Evolutionary conservation across 2,797 vertebrate genomes (phyloP), one percentile per base, ranked within the genome.

Genomic region (Characodon lateralis): DNA sequence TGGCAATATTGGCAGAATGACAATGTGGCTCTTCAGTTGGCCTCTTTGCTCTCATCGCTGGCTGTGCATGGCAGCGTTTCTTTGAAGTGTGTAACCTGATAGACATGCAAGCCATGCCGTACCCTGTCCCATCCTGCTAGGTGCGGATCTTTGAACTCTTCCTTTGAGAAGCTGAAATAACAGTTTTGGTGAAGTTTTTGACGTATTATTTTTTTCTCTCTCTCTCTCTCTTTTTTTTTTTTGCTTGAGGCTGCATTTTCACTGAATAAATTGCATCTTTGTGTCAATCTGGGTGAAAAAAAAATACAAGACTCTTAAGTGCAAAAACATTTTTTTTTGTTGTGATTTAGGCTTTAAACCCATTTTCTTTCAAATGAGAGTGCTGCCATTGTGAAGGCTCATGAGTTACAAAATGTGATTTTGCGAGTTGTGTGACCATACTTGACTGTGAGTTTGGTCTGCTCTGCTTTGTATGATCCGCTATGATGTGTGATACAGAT

Each of bases 41-140:
- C 92, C 86, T 89, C 88, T 85, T 78, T 85, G 89, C 93, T 93
- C 93, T 93, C 93, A 89, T 85, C 91, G 72, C 89, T 89, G 94
- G 93, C 94, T 93, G 88, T 89, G 87, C 89, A 84, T 81, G 92
- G 90, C 95, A 88, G 88, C 81, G 82, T 87, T 82, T 84, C 92
- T 91, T 96, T 96, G 92, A 95, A 95, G 94, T 91, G 87, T 92
- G 95, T 94, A 91, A 93, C 96, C 95, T 92, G 95, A 97, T 93
- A 89, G 92, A 88, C 91, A 87, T 89, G 89, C 89, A 86, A 88
- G 93, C 88, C 95, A 73, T 93, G 70, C 83, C 89, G 84, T 90
- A 89, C 86, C 87, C 91, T 85, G 83, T 79, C 90, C 77, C 84
- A 83, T 88, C 90, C 93, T 88, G 89, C 94, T 77, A 89, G 89